phyloP scores from a whole-genome alignment of 2,113 vertebrate genomes.

The Pelodiscus sinensis region DNA sequence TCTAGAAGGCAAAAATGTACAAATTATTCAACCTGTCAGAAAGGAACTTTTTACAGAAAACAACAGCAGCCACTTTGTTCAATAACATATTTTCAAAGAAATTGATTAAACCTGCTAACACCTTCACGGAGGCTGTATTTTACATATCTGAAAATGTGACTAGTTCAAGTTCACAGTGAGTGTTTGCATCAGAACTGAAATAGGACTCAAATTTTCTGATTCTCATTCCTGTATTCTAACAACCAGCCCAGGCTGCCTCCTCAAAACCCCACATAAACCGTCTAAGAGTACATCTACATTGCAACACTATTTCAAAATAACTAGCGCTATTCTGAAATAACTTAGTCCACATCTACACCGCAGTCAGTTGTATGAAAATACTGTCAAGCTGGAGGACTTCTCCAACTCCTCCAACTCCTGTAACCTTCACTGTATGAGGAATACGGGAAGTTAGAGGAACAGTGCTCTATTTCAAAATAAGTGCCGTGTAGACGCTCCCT shows the following conservation, averaged over 20 bases:
- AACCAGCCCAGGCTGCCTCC: not conserved
- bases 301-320: no score
- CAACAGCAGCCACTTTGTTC: not conserved
- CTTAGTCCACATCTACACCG: no score
- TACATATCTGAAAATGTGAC: not conserved
- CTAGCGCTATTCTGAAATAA: no score
- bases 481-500: no score
- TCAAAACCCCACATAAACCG: not conserved
- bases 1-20: slow-evolving; percentile 68
- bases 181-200: not conserved
- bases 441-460: no score
- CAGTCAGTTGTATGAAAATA: no score
- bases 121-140: not conserved
- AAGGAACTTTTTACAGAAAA: not conserved
- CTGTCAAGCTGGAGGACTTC: no score
- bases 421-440: no score
- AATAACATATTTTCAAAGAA: not conserved
- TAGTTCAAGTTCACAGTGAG: not conserved
- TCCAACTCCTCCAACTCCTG: no score
- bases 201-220: not conserved
- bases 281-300: not conserved
- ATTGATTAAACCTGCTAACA: not conserved
- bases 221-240: not conserved
- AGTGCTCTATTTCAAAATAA: no score
- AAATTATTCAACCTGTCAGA: not conserved